Evolutionary conservation across 2,113 vertebrate species (phyloP).

Genomic region (Nycticryphes semicollaris): DNA sequence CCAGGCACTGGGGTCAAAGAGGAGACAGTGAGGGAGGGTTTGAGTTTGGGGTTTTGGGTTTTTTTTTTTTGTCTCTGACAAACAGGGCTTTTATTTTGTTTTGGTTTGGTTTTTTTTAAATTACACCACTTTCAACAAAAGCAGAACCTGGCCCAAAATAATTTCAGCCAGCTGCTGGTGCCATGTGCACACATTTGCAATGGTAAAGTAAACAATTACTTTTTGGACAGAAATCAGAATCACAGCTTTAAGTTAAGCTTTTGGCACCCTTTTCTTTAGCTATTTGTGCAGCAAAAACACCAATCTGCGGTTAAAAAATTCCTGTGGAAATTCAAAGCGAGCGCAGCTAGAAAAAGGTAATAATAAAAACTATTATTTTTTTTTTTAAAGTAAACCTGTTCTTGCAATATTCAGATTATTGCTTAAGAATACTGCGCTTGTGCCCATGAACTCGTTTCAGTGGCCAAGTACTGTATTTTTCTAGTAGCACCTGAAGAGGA

Average conservation of each 20-base stretch:
- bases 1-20: not conserved
- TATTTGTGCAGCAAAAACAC: not conserved
- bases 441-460: not conserved
- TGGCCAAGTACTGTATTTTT: fast-evolving
- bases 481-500: not conserved
- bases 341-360: not conserved
- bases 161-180: not conserved
- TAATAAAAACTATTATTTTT: not conserved
- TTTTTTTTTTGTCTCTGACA: not conserved
- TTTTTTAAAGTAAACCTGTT: not conserved
- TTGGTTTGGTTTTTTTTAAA: not conserved
- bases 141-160: not conserved
- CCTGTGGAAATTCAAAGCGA: not conserved
- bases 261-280: not conserved
- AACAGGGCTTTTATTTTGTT: not conserved
- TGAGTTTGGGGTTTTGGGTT: too few relatives aligned
- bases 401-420: not conserved
- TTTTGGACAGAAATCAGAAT: not conserved
- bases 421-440: fast-evolving
- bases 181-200: not conserved
- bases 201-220: not conserved
- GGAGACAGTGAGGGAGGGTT: not conserved
- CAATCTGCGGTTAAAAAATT: not conserved
- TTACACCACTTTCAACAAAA: not conserved
- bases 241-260: not conserved